These are phyloP conservation scores for Tenodera sinensis DNA, from an alignment of 2,888 invertebrate genomes.

Conservation along the genomic window DNA sequence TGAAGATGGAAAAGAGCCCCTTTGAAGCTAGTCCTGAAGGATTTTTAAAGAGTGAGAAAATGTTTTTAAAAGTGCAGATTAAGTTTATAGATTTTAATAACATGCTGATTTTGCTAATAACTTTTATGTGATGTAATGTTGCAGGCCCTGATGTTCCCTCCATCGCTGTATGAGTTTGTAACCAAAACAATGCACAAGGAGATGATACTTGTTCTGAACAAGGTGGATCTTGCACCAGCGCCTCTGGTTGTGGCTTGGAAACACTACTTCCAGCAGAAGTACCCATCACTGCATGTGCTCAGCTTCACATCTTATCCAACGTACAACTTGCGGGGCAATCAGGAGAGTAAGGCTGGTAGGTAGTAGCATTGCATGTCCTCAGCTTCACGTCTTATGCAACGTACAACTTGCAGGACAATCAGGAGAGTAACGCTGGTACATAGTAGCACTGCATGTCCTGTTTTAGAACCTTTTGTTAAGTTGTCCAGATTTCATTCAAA, in stretches of 20 bases:
- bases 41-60: too few relatives aligned
- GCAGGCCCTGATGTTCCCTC: conserved; percentile 82
- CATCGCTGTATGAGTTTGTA: conserved; percentile 78
- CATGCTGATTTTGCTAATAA: too few relatives aligned
- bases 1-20: too few relatives aligned
- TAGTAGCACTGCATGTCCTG: too few relatives aligned
- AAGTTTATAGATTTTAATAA: too few relatives aligned
- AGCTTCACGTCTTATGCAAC: too few relatives aligned
- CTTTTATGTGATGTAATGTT: conserved; percentile 35
- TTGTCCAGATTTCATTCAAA: too few relatives aligned
- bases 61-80: too few relatives aligned
- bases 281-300: conserved; percentile 70
- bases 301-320: conserved; percentile 81
- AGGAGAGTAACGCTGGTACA: too few relatives aligned
- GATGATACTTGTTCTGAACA: conserved; percentile 86
- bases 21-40: too few relatives aligned
- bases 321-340: conserved; percentile 62
- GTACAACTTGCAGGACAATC: too few relatives aligned
- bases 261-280: conserved; percentile 66
- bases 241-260: conserved; percentile 84
- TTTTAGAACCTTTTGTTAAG: too few relatives aligned
- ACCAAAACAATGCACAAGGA: conserved; percentile 71
- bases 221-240: conserved; percentile 84
- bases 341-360: conserved; percentile 53
- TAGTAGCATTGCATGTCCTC: conserved; percentile 31